Evolutionary conservation across 2,113 vertebrate species (phyloP).

Genomic region (Catharus minimus): DNA sequence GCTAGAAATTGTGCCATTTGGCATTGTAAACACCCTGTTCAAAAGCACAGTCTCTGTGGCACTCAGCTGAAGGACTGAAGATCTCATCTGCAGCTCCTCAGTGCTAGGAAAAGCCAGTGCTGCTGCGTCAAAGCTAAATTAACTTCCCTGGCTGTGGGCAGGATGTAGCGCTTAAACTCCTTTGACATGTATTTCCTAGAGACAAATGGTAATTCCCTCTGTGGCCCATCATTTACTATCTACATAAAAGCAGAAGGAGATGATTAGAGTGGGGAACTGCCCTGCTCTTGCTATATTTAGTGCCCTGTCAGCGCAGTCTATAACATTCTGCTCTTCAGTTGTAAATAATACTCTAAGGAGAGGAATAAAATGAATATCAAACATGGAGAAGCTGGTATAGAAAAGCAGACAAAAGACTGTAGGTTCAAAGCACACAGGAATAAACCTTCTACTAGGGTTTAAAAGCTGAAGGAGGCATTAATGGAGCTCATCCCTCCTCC

Average conservation of each 20-base stretch:
- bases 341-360: slow-evolving; percentile 9
- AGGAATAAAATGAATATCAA: neutral
- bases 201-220: slow-evolving; percentile 11
- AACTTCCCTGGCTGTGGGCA: slow-evolving; percentile 6
- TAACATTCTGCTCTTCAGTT: slow-evolving; percentile 7
- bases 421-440: neutral
- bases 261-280: slow-evolving; percentile 7
- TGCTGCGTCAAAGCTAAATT: neutral
- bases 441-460: neutral
- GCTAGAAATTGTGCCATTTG: neutral
- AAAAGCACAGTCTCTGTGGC: neutral
- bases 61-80: neutral
- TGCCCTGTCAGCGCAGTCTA: neutral
- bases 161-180: neutral
- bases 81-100: neutral
- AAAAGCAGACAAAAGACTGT: neutral
- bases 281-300: slow-evolving; percentile 9
- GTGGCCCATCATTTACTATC: slow-evolving; percentile 15
- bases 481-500: neutral
- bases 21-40: neutral
- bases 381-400: neutral
- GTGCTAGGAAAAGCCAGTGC: neutral
- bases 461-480: neutral
- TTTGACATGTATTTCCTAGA: slow-evolving; percentile 1
- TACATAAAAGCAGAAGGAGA: slow-evolving; percentile 30